A percentile compares a stretch with the other conserved stretches of the same genome.
Evolutionary conservation across 2,888 invertebrate genomes (phyloP).

Genomic region (Drosophila mettleri): DNA sequence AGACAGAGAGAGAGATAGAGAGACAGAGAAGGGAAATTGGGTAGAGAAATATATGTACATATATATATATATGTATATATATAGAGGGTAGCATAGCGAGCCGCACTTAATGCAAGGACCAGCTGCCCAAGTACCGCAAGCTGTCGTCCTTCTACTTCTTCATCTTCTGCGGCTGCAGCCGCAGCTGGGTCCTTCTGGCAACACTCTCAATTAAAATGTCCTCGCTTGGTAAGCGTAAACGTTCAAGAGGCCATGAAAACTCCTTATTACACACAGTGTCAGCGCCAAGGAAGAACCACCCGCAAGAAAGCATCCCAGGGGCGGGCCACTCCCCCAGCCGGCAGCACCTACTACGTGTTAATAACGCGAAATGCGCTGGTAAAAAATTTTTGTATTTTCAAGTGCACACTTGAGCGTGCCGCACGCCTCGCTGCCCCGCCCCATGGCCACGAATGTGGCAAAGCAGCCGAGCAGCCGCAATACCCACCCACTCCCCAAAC

Average conservation of each 20-base stretch:
- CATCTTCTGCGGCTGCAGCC: conserved; percentile 2
- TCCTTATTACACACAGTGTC: conserved; percentile 80
- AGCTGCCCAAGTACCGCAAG: conserved; percentile 80
- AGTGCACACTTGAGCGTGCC: conserved; percentile 64
- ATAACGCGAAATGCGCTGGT: conserved; percentile 77
- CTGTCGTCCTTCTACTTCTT: conserved; percentile 46
- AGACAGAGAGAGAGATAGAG: conserved; percentile 18
- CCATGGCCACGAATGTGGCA: conserved; percentile 17
- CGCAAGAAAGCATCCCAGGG: conserved; percentile 18
- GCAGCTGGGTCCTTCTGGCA: conserved; percentile 69
- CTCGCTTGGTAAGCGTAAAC: conserved; percentile 81
- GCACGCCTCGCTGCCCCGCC: conserved; percentile 68
- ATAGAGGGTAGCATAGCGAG: conserved; percentile 39
- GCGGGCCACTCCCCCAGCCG: not conserved
- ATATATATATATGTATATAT: not conserved
- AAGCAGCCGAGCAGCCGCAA: conserved; percentile 1
- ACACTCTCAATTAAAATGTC: conserved; percentile 81
- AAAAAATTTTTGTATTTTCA: conserved; percentile 77
- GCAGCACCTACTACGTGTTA: conserved; percentile 76
- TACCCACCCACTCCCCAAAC: not conserved
- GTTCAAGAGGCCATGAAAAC: conserved; percentile 81
- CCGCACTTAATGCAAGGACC: conserved; percentile 75
- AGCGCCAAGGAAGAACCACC: conserved; percentile 49
- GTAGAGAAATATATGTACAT: conserved; percentile 8
- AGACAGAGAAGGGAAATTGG: not conserved